phyloP scores from a whole-genome alignment of 2,888 invertebrate genomes.

The Meloe dianella region DNA sequence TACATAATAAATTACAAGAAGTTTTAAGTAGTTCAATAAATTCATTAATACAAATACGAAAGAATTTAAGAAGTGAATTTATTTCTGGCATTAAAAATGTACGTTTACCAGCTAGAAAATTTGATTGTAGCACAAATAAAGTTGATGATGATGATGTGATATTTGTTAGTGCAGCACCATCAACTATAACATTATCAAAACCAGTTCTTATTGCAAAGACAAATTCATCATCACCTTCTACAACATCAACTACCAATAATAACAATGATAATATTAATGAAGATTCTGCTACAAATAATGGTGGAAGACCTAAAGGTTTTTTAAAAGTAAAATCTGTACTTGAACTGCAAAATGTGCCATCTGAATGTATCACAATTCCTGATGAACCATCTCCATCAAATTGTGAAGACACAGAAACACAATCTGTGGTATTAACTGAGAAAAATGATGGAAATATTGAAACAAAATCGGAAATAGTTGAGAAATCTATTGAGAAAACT shows the following conservation, averaged over 20 bases:
- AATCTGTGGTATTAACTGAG: conserved; percentile 17
- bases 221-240: conserved; percentile 20
- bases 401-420: background rate
- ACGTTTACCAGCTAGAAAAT: conserved; percentile 61
- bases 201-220: conserved; percentile 21
- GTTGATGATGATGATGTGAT: conserved; percentile 63
- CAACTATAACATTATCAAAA: conserved; percentile 25
- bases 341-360: conserved; percentile 47
- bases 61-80: conserved; percentile 63
- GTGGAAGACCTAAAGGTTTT: conserved; percentile 29
- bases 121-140: conserved; percentile 15
- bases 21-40: conserved; percentile 63
- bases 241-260: conserved; percentile 9
- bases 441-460: conserved; percentile 9
- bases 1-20: conserved; percentile 65
- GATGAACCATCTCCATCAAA: conserved; percentile 44
- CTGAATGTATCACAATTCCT: conserved; percentile 54
- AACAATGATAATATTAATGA: background rate
- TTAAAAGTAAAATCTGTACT: conserved; percentile 51
- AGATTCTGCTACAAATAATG: background rate
- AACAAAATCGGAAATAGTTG: conserved; percentile 19
- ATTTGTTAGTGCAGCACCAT: conserved; percentile 52
- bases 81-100: conserved; percentile 60
- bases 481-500: conserved; percentile 9
- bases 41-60: conserved; percentile 64